phyloP scores from a whole-genome alignment of 2,888 invertebrate species.

The Dusona sp. region DNA sequence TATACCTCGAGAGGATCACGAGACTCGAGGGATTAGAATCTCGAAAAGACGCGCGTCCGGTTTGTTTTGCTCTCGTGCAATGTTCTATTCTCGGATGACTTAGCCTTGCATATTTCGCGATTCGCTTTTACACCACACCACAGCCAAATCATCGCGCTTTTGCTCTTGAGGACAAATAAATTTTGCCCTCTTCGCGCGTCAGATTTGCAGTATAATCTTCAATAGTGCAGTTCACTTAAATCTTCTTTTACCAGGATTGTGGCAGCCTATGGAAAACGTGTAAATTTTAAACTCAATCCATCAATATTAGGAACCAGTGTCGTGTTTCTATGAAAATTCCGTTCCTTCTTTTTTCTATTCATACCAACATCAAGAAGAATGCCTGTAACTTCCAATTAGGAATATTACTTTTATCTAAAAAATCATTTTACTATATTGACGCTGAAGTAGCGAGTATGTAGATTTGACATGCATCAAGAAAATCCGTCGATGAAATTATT shows the following conservation, averaged over 20 bases:
- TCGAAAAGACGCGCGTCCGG: slow-evolving; percentile 41
- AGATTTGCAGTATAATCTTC: slow-evolving; percentile 1
- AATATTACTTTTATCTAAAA: background rate
- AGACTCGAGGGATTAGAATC: slow-evolving; percentile 48
- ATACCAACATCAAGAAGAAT: background rate
- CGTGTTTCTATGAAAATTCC: background rate
- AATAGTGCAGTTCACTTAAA: background rate
- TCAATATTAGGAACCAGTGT: background rate
- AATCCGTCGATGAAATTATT: slow-evolving; percentile 61
- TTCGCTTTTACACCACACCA: slow-evolving; percentile 6
- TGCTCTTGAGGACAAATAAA: slow-evolving; percentile 21
- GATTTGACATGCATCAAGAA: slow-evolving; percentile 37
- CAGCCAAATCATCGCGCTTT: slow-evolving; percentile 44
- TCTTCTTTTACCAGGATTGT: background rate
- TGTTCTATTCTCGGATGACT: slow-evolving; percentile 66
- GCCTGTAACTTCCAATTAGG: too few species aligned
- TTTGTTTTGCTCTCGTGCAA: slow-evolving; percentile 35
- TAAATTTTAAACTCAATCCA: background rate
- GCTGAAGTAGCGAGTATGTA: slow-evolving; percentile 17
- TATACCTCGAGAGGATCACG: slow-evolving; percentile 32
- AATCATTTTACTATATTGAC: background rate
- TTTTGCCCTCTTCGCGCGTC: slow-evolving; percentile 11
- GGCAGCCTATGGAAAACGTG: background rate
- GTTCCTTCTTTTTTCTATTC: background rate
- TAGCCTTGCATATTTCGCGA: slow-evolving; percentile 41